Base-by-base conservation (phyloP, 1,140 invertebrate species). In the Calliphora vicina region DNA sequence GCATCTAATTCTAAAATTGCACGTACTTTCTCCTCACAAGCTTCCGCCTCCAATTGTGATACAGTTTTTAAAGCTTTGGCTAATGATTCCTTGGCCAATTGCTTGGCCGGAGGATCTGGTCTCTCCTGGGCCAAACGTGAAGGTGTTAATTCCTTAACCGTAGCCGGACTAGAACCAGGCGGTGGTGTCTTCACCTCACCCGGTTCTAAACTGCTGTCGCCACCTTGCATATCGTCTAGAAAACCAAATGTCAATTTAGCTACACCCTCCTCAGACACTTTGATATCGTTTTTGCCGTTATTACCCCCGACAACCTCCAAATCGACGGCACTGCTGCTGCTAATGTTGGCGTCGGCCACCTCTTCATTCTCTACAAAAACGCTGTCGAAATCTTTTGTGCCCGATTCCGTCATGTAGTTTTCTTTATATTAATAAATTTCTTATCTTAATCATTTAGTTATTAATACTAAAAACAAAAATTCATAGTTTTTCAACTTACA, bases 111-210 rank as follows among this genome's bases (percentile, higher is more conserved):
- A 15, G 61, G 57, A 8, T 67, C 45, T 45, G 20, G 2, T 35
- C 43, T 72, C 26, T 57, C 57, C 1, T 35, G 26, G 23, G 35
- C 26, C n/a, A 72, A 81, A 17, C 26, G n/a, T 9, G 26, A 25
- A 27, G 80, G 57, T 12, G 80, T 67, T 10, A 43, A 27, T 20
- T 27, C 26, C 43, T 72, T 83, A 2, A 27, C 26, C 6, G 45
- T 57, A 10, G 25, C 27, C 10, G 82, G 20, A 15, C 71, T 81
- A 73, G 29, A 25, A 35, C 85, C 83, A 83, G 87, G 88, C 13
- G 88, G 88, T 26, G 88, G 88, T 27, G 88, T 90, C 61, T 88
- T 86, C 6, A 90, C 84, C 27, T 90, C 88, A n/a, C 88, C 88
- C 15, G 88, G 88, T 71, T 90, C 88, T 72, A 90, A 82, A 71